These are phyloP conservation scores for Tringa solitaria DNA, from an alignment of 2,113 vertebrate species.

Conservation along the genomic window DNA sequence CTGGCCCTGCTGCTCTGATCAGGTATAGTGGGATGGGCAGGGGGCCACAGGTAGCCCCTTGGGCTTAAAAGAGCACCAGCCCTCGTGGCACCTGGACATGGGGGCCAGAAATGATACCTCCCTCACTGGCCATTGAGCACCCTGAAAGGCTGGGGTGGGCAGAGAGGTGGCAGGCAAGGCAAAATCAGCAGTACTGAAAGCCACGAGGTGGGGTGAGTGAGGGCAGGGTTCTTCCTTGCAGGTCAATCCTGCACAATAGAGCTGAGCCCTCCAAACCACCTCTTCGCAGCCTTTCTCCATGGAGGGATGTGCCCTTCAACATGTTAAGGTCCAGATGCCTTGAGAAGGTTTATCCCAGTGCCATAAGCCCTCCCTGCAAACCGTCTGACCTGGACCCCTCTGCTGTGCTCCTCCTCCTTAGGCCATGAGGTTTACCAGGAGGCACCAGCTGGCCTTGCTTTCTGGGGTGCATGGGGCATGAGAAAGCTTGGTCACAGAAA, in stretches of 20 bases:
- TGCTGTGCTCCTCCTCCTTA: not conserved
- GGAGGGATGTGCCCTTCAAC: not conserved
- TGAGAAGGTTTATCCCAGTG: not conserved
- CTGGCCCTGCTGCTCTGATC: not conserved
- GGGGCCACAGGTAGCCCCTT: not conserved
- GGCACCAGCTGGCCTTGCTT: not conserved
- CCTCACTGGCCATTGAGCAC: rapidly evolving
- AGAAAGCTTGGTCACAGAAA: not conserved
- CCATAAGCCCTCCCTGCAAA: not conserved
- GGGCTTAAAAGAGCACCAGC: not conserved
- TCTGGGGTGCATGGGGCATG: not conserved
- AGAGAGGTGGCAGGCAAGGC: not conserved
- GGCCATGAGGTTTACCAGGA: not conserved
- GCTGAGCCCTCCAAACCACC: not conserved
- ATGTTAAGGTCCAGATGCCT: rapidly evolving
- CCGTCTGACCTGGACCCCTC: rapidly evolving
- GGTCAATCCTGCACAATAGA: not conserved
- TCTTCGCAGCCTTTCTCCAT: not conserved
- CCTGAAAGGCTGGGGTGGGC: not conserved
- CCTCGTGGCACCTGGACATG: rapidly evolving
- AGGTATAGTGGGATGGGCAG: not conserved
- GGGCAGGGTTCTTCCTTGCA: no score
- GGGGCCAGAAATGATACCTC: not conserved
- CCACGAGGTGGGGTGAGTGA: not conserved
- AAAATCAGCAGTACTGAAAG: not conserved